Conservation (phyloP, 2,888 invertebrate genomes). For the Craniophora ligustri region DNA sequence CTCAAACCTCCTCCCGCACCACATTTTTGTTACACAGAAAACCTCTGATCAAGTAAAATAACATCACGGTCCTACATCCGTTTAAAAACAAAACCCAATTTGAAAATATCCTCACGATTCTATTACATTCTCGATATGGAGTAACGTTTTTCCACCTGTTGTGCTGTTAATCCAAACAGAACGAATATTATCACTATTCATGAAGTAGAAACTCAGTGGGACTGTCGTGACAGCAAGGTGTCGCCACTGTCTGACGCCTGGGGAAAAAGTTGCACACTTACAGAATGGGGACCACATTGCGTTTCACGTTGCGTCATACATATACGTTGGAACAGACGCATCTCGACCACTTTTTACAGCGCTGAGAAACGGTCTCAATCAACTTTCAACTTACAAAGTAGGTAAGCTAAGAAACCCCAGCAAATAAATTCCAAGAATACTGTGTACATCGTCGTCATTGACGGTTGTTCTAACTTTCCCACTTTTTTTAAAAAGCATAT, state of each 20-base stretch:
- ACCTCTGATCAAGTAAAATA: constrained; percentile 63
- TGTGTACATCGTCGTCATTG: constrained; percentile 14
- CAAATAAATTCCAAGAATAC: constrained; percentile 18
- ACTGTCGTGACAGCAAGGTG: constrained; percentile 54
- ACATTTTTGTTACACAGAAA: constrained; percentile 64
- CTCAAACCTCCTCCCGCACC: constrained; percentile 68
- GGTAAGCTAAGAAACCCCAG: constrained; percentile 37
- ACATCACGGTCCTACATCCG: constrained; percentile 59
- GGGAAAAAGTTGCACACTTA: constrained; percentile 76
- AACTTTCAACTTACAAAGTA: constrained; percentile 63
- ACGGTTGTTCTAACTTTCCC: neutral
- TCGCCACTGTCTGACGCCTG: constrained; percentile 71
- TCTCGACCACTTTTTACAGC: constrained; percentile 68
- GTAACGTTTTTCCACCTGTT: constrained; percentile 34
- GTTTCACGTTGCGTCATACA: constrained; percentile 79
- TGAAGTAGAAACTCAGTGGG: constrained; percentile 74
- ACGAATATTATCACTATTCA: constrained; percentile 72
- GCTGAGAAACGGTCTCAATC: constrained; percentile 63
- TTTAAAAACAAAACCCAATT: constrained; percentile 55
- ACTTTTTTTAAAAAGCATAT: neutral
- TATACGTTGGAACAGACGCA: constrained; percentile 57
- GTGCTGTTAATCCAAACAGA: constrained; percentile 45
- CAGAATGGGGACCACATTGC: constrained; percentile 70
- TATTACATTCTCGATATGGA: constrained; percentile 31
- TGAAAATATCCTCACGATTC: constrained; percentile 23